phyloP scores from a whole-genome alignment of 35 echinoderm and acorn worm species.

The Holothuria glaberrima region DNA sequence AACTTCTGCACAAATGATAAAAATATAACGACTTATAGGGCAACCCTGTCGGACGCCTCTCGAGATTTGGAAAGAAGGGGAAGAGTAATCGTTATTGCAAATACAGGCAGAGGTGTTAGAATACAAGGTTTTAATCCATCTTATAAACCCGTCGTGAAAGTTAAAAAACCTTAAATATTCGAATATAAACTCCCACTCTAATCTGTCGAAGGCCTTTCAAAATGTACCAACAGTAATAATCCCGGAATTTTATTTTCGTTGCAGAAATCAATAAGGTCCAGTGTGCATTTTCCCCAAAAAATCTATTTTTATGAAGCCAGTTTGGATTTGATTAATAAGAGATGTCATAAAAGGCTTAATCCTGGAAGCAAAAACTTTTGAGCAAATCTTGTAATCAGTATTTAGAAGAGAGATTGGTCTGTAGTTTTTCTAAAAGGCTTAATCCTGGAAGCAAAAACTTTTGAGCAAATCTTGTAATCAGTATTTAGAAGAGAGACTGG shows the following conservation, averaged over 20 bases:
- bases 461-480: constrained; percentile 27
- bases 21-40: constrained; percentile 19
- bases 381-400: constrained; percentile 26
- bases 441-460: constrained; percentile 5
- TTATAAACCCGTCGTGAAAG: constrained; percentile 2
- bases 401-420: constrained; percentile 45
- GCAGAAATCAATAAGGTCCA: constrained; percentile 7
- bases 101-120: neutral
- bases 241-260: constrained; percentile 14
- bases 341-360: neutral
- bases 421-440: constrained; percentile 11
- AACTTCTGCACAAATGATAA: neutral
- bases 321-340: constrained; percentile 28
- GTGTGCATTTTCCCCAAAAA: constrained; percentile 13
- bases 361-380: constrained; percentile 1
- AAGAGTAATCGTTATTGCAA: constrained; percentile 2
- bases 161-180: constrained; percentile 11
- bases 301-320: constrained; percentile 50
- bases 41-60: constrained; percentile 23
- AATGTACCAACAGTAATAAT: constrained; percentile 31
- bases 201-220: constrained; percentile 19
- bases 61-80: neutral
- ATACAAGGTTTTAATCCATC: constrained; percentile 13
- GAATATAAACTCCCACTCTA: constrained; percentile 38
- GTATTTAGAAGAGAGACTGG: constrained; percentile 41